Evolutionary conservation across 1,140 invertebrate species (phyloP).

Genomic region (Caenorhabditis latens): DNA sequence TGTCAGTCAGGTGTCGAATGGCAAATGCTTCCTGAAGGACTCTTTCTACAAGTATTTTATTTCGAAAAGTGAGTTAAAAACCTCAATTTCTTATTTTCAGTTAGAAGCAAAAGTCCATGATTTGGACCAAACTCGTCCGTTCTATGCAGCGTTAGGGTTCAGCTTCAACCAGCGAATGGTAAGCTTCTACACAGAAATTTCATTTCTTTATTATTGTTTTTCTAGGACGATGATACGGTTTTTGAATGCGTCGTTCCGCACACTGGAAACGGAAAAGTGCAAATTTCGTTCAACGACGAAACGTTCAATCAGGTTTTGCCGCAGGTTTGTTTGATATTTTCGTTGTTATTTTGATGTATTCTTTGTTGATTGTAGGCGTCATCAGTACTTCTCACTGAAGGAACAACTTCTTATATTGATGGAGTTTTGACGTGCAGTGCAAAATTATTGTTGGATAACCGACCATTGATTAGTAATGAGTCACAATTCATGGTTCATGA

Average conservation of each 20-base stretch:
- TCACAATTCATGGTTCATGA: conserved; percentile 59
- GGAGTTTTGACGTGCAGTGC: conserved; percentile 58
- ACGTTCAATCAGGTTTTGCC: conserved; percentile 61
- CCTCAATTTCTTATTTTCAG: conserved; percentile 33
- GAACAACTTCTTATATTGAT: conserved; percentile 55
- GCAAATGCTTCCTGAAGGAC: conserved; percentile 59
- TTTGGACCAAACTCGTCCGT: conserved; percentile 59
- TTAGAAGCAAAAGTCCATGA: conserved; percentile 48
- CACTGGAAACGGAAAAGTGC: conserved; percentile 50
- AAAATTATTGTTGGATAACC: conserved; percentile 52
- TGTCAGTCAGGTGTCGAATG: conserved; percentile 62
- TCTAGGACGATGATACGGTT: conserved; percentile 63
- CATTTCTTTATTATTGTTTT: background rate
- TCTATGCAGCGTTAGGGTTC: conserved; percentile 59
- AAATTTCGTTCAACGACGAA: conserved; percentile 64
- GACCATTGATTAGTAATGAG: conserved; percentile 53
- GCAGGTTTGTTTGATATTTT: conserved; percentile 36
- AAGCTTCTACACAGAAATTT: background rate
- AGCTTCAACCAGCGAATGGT: conserved; percentile 65
- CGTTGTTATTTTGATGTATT: conserved; percentile 1
- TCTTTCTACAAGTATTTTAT: conserved; percentile 44
- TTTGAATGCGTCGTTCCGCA: conserved; percentile 56
- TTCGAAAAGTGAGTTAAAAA: background rate
- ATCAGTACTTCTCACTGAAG: conserved; percentile 50
- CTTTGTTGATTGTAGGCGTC: conserved; percentile 28